Conservation (phyloP, 1,140 invertebrate species). For the Anadara kagoshimensis region DNA sequence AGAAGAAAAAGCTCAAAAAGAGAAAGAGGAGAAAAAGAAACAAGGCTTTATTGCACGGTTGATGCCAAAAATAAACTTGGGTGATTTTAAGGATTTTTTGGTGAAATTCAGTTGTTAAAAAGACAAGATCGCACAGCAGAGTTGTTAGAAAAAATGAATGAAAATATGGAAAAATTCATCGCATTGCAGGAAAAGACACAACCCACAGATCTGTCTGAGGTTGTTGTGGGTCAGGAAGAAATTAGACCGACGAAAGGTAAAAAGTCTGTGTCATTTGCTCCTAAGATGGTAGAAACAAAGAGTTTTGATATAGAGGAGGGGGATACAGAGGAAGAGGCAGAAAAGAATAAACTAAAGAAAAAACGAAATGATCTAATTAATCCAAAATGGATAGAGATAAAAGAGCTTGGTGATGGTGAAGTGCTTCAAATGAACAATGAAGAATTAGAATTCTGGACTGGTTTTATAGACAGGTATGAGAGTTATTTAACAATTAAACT, state of each 20-base stretch:
- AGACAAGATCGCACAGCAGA: too few relatives aligned
- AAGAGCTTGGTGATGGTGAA: conserved; percentile 46
- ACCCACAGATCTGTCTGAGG: not conserved
- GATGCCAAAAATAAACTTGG: conserved; percentile 84
- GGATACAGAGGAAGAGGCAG: conserved; percentile 19
- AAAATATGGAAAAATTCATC: conserved; percentile 42
- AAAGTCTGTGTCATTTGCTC: conserved; percentile 29
- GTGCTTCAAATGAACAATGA: conserved; percentile 39
- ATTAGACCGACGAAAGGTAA: conserved; percentile 4
- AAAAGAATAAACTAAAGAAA: conserved; percentile 24
- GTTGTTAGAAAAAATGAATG: conserved; percentile 48
- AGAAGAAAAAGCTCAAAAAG: conserved; percentile 48
- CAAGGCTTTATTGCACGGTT: conserved; percentile 74
- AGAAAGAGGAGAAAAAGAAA: conserved; percentile 51
- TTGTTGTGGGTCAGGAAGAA: conserved; percentile 19
- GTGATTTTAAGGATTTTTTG: conserved; percentile 11
- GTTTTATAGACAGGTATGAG: conserved; percentile 55
- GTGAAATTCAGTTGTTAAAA: too few relatives aligned
- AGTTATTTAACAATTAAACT: not conserved
- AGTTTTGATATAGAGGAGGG: not conserved
- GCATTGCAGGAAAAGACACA: not conserved
- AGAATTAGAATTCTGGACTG: conserved; percentile 47
- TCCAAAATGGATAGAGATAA: conserved; percentile 51
- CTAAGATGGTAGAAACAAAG: not conserved
- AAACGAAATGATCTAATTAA: conserved; percentile 49